Conservation (phyloP, 1,140 invertebrate genomes). For the Rhysida immarginata region DNA sequence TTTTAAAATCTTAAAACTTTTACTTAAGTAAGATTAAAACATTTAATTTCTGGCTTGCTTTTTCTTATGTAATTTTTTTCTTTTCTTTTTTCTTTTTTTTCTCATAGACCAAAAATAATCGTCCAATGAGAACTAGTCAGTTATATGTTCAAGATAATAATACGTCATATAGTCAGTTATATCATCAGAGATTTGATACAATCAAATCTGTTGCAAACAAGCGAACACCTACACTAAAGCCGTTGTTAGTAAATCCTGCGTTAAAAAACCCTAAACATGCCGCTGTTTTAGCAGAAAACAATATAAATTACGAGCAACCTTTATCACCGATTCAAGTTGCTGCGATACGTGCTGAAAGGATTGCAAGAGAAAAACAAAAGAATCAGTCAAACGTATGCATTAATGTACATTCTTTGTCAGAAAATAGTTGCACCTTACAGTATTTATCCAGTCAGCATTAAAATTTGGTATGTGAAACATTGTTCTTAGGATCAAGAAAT, state of each 20-base stretch:
- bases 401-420: too few relatives aligned
- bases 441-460: too few relatives aligned
- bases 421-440: too few relatives aligned
- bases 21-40: too few relatives aligned
- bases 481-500: too few relatives aligned
- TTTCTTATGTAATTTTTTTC: too few relatives aligned
- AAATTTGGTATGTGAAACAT: too few relatives aligned
- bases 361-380: constrained; percentile 61
- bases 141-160: constrained; percentile 71
- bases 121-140: constrained; percentile 62
- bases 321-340: constrained; percentile 71
- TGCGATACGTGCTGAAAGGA: constrained; percentile 60
- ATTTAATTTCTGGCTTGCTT: too few relatives aligned
- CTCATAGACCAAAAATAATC: constrained; percentile 43
- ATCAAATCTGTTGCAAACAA: constrained; percentile 50
- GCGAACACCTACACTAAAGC: constrained; percentile 54
- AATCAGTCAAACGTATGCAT: too few relatives aligned
- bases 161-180: constrained; percentile 49
- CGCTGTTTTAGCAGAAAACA: constrained; percentile 59
- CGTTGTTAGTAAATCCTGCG: constrained; percentile 44
- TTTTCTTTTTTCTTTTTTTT: constrained; percentile 3
- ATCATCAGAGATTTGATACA: constrained; percentile 57
- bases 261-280: constrained; percentile 72
- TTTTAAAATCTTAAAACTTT: too few relatives aligned
- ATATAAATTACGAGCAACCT: constrained; percentile 72